Percentiles rank a stretch among this genome's conserved stretches.
These are phyloP conservation scores for Pocota personata DNA, from an alignment of 2,888 invertebrate species.

Conservation along the genomic window DNA sequence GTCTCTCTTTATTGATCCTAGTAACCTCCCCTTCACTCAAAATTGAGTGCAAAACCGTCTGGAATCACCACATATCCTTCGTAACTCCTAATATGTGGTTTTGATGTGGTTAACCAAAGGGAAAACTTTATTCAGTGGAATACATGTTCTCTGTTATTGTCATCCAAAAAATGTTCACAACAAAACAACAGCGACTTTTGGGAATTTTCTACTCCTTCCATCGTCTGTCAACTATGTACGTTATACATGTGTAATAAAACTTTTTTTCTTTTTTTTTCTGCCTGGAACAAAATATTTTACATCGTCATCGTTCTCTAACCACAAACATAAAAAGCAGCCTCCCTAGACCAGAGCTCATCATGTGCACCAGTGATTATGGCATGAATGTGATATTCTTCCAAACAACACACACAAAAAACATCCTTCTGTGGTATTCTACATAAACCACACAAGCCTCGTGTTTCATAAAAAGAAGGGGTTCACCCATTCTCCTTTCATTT, in stretches of 20 bases:
- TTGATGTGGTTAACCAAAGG: conserved; percentile 9
- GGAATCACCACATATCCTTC: background rate
- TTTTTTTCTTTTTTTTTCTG: background rate
- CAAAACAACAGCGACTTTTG: background rate
- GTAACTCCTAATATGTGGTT: background rate
- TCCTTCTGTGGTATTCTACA: background rate
- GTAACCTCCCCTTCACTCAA: background rate
- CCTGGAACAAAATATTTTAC: background rate
- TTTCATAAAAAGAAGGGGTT: background rate
- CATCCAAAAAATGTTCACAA: background rate
- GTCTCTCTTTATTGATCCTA: no score
- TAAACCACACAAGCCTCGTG: background rate
- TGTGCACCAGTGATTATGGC: conserved; percentile 44
- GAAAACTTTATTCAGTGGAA: background rate
- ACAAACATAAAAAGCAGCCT: background rate
- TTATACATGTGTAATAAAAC: conserved; percentile 4
- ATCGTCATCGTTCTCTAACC: background rate
- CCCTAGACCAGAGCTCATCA: conserved; percentile 14
- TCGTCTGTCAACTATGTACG: background rate
- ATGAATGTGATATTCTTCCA: conserved; percentile 18
- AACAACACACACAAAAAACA: no score
- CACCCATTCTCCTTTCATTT: background rate
- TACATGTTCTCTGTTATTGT: background rate
- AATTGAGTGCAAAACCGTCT: background rate
- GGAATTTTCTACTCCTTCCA: background rate